Evolutionary conservation across 2,888 invertebrate genomes (phyloP).

Genomic region (Petrophora chlorosata): DNA sequence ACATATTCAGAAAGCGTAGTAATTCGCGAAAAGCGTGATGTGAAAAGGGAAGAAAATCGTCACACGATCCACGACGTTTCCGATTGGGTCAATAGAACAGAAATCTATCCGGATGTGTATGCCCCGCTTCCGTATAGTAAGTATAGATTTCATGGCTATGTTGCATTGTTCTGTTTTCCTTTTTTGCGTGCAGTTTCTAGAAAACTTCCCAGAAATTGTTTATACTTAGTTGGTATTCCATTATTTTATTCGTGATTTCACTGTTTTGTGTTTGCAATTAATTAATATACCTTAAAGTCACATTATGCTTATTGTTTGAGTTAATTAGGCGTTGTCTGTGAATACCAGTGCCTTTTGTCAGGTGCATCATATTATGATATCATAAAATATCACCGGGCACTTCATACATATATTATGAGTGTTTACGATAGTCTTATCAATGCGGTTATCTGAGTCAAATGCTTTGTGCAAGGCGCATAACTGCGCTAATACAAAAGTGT

Average conservation of each 20-base stretch:
- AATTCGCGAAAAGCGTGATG: constrained; percentile 48
- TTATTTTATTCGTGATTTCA: too few species aligned
- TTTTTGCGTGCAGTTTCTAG: neutral
- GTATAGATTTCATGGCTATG: constrained; percentile 63
- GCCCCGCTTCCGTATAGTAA: constrained; percentile 91
- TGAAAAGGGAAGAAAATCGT: constrained; percentile 55
- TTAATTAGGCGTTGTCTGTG: neutral
- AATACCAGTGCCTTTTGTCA: too few species aligned
- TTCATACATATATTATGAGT: too few species aligned
- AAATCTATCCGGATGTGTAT: constrained; percentile 88
- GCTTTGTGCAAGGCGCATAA: neutral
- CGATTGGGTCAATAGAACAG: constrained; percentile 74
- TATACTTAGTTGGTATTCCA: too few species aligned
- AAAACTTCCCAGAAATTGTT: neutral
- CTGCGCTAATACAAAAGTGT: too few species aligned
- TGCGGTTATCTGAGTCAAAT: neutral
- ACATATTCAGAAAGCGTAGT: constrained; percentile 41
- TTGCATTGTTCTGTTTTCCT: neutral
- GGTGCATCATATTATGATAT: too few species aligned
- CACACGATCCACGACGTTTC: constrained; percentile 69
- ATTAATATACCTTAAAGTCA: too few species aligned
- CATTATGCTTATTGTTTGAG: too few species aligned
- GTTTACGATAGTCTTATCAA: neutral
- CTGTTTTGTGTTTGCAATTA: too few species aligned
- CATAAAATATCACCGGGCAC: too few species aligned